Percentiles rank a stretch among this genome's conserved stretches.
Evolutionary conservation across 30 jellyfish, hydroid and myxozoan species (phyloP).

Genomic region (Nemopilema nomurai): DNA sequence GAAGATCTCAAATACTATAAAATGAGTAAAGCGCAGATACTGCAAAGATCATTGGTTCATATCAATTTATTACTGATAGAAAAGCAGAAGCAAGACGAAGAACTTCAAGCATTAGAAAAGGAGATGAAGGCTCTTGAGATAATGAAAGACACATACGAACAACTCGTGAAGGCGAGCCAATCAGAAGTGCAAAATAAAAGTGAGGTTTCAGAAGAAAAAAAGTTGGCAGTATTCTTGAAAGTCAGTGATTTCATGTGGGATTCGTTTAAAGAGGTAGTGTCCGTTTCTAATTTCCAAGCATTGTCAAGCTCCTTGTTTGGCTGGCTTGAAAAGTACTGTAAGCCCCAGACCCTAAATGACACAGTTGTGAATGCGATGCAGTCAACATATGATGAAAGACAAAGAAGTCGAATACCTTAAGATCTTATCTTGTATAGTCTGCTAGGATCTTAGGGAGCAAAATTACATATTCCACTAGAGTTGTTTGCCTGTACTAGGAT

Average conservation of each 20-base stretch:
- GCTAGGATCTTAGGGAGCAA: too few relatives aligned
- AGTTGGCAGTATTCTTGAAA: conserved; percentile 35
- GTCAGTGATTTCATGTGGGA: conserved; percentile 44
- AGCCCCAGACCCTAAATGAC: conserved; percentile 54
- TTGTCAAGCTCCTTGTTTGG: conserved; percentile 55
- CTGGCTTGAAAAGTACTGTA: conserved; percentile 62
- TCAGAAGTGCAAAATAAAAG: conserved; percentile 36
- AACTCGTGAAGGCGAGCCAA: conserved; percentile 48
- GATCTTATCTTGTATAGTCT: too few relatives aligned
- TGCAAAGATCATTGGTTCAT: conserved; percentile 57
- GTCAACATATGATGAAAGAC: conserved; percentile 39
- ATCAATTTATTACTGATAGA: conserved; percentile 14
- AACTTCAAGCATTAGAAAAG: conserved; percentile 53
- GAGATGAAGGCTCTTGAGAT: conserved; percentile 57
- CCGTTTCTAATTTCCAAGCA: conserved; percentile 35
- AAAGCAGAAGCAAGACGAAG: conserved; percentile 60
- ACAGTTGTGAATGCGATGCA: conserved; percentile 54
- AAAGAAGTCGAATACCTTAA: background rate
- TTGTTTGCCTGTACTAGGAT: too few relatives aligned
- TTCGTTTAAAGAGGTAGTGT: conserved; percentile 46
- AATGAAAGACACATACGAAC: conserved; percentile 60
- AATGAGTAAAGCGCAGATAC: conserved; percentile 79
- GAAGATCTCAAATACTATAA: conserved; percentile 33
- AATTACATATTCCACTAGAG: too few relatives aligned
- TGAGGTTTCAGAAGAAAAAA: conserved; percentile 56